Evolutionary conservation across 2,888 invertebrate genomes (phyloP), one percentile per base, ranked within the genome.

Genomic region (Timandra comae): DNA sequence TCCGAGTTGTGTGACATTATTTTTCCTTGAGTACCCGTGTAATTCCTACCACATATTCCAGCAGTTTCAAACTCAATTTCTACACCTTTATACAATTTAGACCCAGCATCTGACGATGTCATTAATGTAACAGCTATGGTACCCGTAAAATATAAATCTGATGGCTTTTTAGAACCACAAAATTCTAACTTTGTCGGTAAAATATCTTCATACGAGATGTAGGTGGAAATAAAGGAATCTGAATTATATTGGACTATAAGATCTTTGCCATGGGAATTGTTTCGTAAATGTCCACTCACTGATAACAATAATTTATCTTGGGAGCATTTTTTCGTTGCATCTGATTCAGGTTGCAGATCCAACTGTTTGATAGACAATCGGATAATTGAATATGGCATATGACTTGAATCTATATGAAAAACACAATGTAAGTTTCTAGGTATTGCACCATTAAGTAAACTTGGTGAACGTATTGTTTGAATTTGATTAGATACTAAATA

Each of bases 11-110:
- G 40, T 6, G 82, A 73, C 30, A 76, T 73, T 27, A 96, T 86
- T 52, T 92, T 87, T 1, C 96, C 96, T 58, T 91, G 91, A 1
- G 84, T 58, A 1, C 86, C 88, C 0, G 91, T 91, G 54, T 90
- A 95, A 52, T 93, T 95, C 42, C 90, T 68, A 1, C 69, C 66
- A 43, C 76, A 79, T 42, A 65, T 76, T 81, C 89, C 87, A 11
- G 87, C 70, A 12, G 76, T 68, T 7, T 72, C 64, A 39, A 90
- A 89, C 49, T 89, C 88, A 21, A 95, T 62, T 74, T 90, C 89
- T 56, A 96, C 91, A 19, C 92, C 91, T 62, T 78, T 88, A 25
- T 88, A 86, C 20, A 9, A 36, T 3, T 33, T 24, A 1, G 49
- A 33, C 38, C 58, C 59, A 2, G 56, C 40, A 12, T 73, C 69